phyloP scores from a whole-genome alignment of 2,113 vertebrate species.

The Poeciliopsis prolifica region DNA sequence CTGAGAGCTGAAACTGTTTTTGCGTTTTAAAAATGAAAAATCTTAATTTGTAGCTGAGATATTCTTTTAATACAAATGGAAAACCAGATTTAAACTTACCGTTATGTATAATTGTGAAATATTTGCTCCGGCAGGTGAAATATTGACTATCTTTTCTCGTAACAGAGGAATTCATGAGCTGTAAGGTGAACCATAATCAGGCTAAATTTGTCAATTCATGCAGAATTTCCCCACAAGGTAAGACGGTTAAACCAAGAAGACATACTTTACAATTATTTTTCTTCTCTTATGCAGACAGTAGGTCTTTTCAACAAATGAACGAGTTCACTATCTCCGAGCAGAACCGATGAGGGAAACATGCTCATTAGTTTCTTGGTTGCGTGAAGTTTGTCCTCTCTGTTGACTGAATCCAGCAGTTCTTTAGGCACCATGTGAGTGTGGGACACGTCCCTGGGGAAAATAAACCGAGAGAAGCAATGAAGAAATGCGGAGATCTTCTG shows the following conservation, averaged over 20 bases:
- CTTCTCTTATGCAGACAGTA: not conserved
- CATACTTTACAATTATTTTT: too few relatives aligned
- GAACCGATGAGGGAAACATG: not conserved
- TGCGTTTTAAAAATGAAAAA: too few relatives aligned
- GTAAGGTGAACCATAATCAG: too few relatives aligned
- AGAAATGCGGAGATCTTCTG: slow-evolving; percentile 1
- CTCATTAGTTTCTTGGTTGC: slow-evolving; percentile 13
- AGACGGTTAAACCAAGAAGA: not conserved
- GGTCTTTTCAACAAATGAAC: not conserved
- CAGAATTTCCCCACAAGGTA: not conserved
- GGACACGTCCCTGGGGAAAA: not conserved
- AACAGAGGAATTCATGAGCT: too few relatives aligned
- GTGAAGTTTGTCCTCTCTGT: slow-evolving; percentile 15
- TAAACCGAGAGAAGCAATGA: not conserved
- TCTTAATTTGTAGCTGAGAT: too few relatives aligned
- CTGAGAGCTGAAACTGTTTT: too few relatives aligned
- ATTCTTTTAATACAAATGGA: too few relatives aligned
- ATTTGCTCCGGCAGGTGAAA: too few relatives aligned
- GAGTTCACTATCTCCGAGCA: not conserved
- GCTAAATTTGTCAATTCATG: too few relatives aligned
- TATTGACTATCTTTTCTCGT: too few relatives aligned
- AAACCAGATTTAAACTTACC: too few relatives aligned
- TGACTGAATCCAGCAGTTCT: slow-evolving; percentile 45
- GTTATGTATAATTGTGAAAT: too few relatives aligned
- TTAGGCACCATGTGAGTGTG: slow-evolving; percentile 10